Conservation (phyloP, 1,140 invertebrate genomes). For the Leptestheria dahalacensis region DNA sequence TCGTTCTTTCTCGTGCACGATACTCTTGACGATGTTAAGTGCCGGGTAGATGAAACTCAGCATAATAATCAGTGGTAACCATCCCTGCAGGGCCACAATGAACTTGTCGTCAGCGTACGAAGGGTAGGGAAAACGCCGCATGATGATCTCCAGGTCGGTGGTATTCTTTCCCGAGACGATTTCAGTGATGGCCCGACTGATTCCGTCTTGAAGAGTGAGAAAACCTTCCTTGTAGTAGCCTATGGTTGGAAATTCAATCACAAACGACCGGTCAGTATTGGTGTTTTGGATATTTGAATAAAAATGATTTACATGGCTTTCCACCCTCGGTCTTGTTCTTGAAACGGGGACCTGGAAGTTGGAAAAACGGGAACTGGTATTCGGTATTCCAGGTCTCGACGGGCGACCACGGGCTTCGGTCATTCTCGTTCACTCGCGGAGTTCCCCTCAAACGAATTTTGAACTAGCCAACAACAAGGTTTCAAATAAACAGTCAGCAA, state of each 20-base stretch:
- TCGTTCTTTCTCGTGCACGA: constrained; percentile 38
- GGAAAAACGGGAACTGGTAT: constrained; percentile 46
- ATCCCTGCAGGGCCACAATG: constrained; percentile 44
- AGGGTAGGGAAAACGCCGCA: constrained; percentile 58
- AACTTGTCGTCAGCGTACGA: constrained; percentile 52
- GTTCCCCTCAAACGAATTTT: constrained; percentile 44
- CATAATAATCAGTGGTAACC: constrained; percentile 60
- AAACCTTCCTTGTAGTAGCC: constrained; percentile 52
- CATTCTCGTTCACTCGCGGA: constrained; percentile 31
- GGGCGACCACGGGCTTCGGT: constrained; percentile 25
- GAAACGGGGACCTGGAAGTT: constrained; percentile 44
- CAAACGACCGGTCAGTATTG: no score
- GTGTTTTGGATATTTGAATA: no score
- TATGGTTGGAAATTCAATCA: no score
- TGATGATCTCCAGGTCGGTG: constrained; percentile 28
- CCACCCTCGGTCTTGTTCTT: constrained; percentile 37
- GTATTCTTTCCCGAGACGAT: constrained; percentile 33
- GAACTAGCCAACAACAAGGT: constrained; percentile 26
- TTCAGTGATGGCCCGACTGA: constrained; percentile 41
- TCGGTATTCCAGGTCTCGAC: constrained; percentile 46
- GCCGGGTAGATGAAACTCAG: constrained; percentile 60
- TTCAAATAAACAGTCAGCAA: neutral
- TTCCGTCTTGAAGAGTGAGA: constrained; percentile 44
- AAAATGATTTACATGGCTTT: constrained; percentile 42
- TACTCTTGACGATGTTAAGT: constrained; percentile 56